Evolutionary conservation across 2,888 invertebrate species (phyloP), one percentile per base, ranked within the genome.

Genomic region (Heliconius erato): DNA sequence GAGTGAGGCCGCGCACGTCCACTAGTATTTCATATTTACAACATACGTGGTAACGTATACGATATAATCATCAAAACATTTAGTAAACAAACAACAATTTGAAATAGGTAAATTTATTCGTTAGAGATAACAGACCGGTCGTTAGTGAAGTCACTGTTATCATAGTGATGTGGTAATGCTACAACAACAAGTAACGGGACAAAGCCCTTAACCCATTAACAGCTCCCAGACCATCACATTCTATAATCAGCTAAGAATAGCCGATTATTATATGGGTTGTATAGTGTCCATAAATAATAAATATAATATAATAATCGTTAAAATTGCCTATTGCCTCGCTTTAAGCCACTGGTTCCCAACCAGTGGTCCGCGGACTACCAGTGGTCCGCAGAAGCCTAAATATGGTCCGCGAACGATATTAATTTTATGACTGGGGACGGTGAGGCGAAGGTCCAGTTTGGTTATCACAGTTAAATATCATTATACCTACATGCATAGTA

Each of bases 131-230:
- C 44, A 65, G 54, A 49, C 74, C 76, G 74, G 82, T 83, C 83
- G 71, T 84, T 83, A 83, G 84, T 80, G 59, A 28, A 83, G 81
- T 80, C 81, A 63, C 65, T 84, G 69, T 82, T 84, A 84, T 83
- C 84, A 80, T 59, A 74, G 59, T 68, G 71, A 83, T 80, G 78
- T 76, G 81, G 81, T 81, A 83, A 82, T 74, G 67, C 78, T 59
- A 59, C 49, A 77, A 69, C 72, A 68, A 74, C 74, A 74, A 40
- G 32, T 89, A 91, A 90, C 89, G 89, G 89, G 86, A 85, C 89
- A 88, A 88, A 90, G 91, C 89, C 90, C 91, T 90, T 89, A 88
- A 86, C 86, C 89, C 89, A 90, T 91, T 92, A 91, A 87, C 85
- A 85, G 84, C 82, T 87, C 82, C 85, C 83, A 85, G 80, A 79